A percentile compares a stretch with the other conserved stretches of the same genome.
phyloP scores from a whole-genome alignment of 2,888 invertebrate species.

The Limnephilus marmoratus region DNA sequence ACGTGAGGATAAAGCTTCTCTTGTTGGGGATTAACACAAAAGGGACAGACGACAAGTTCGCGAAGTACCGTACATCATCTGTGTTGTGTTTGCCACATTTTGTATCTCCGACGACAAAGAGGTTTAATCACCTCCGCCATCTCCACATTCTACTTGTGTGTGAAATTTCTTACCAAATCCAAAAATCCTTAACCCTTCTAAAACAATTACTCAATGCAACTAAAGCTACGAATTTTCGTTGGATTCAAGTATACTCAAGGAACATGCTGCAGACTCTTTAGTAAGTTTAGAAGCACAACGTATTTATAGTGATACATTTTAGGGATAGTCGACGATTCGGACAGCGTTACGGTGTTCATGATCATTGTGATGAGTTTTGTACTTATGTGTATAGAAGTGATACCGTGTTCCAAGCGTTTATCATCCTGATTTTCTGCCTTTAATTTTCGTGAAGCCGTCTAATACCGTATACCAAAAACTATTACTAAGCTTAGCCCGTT shows the following conservation, averaged over 20 bases:
- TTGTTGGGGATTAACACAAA: neutral
- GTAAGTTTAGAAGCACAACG: too few species aligned
- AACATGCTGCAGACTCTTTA: too few species aligned
- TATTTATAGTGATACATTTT: too few species aligned
- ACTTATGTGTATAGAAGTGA: too few species aligned
- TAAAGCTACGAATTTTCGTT: neutral
- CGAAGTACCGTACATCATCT: neutral
- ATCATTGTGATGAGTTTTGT: too few species aligned
- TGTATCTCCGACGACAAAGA: neutral
- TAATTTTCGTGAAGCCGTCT: too few species aligned
- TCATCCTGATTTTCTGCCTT: too few species aligned
- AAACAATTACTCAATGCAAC: neutral
- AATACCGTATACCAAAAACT: too few species aligned
- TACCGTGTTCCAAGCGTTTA: too few species aligned
- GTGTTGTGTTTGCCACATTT: neutral
- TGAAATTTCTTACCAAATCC: neutral
- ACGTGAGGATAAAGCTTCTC: neutral
- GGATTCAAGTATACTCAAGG: neutral
- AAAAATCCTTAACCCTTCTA: neutral
- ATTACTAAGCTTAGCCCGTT: too few species aligned
- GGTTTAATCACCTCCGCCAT: neutral
- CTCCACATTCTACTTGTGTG: neutral
- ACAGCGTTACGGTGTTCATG: too few species aligned
- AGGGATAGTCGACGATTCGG: too few species aligned
- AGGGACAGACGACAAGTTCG: constrained; percentile 18